phyloP scores from a whole-genome alignment of 1,140 invertebrate species.

The Gryon sp. region DNA sequence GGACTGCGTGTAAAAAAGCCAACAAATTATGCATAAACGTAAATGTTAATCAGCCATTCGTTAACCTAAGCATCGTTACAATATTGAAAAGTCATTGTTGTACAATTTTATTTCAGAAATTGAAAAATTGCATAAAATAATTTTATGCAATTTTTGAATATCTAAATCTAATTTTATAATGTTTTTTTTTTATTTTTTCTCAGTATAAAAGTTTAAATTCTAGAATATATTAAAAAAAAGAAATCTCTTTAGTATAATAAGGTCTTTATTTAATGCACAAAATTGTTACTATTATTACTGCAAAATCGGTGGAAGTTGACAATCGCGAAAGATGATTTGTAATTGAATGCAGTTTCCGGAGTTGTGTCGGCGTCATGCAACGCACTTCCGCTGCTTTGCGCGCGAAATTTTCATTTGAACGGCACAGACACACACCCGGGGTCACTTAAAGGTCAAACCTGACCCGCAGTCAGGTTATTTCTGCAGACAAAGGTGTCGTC shows the following conservation, averaged over 20 bases:
- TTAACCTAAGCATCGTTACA: slow-evolving; percentile 15
- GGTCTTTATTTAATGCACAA: neutral
- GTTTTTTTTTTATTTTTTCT: too few relatives aligned
- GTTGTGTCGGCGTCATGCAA: slow-evolving; percentile 24
- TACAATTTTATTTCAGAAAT: too few relatives aligned
- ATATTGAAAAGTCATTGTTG: too few relatives aligned
- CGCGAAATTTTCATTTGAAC: slow-evolving; percentile 16
- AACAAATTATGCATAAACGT: slow-evolving; percentile 20
- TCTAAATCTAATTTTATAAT: too few relatives aligned
- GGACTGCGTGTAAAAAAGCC: slow-evolving; percentile 46
- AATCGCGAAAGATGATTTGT: slow-evolving; percentile 41
- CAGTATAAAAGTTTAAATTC: too few relatives aligned
- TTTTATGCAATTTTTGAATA: too few relatives aligned
- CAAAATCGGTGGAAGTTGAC: slow-evolving; percentile 35
- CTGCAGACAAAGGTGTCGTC: too few relatives aligned
- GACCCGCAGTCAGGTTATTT: neutral
- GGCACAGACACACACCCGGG: slow-evolving; percentile 12
- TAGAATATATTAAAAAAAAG: neutral
- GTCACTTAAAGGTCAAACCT: slow-evolving; percentile 37
- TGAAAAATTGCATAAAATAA: too few relatives aligned
- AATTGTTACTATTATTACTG: slow-evolving; percentile 16
- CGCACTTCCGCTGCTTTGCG: slow-evolving; percentile 38
- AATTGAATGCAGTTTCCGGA: slow-evolving; percentile 33
- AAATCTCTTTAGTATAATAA: neutral
- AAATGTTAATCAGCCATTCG: slow-evolving; percentile 5